Conservation (phyloP, 2,888 invertebrate genomes). For the Lissonota sp. region DNA sequence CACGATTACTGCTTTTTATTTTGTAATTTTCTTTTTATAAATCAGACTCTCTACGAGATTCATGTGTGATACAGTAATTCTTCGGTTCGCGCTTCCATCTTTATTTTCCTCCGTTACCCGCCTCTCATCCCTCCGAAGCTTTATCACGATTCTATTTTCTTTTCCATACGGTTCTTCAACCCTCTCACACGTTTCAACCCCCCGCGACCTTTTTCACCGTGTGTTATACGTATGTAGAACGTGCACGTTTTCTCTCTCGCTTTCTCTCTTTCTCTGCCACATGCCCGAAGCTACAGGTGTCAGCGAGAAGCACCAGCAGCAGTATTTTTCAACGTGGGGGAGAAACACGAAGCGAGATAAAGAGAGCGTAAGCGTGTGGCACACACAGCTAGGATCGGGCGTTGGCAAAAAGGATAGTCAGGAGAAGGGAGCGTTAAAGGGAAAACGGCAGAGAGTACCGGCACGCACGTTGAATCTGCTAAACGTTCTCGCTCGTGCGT, state of each 20-base stretch:
- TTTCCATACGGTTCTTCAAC: constrained; percentile 42
- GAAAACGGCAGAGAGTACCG: constrained; percentile 75
- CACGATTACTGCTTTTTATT: too few relatives aligned
- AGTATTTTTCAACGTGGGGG: constrained; percentile 82
- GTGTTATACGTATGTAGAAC: constrained; percentile 80
- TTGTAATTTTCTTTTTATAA: too few relatives aligned
- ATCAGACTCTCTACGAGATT: too few relatives aligned
- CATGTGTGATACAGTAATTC: not conserved
- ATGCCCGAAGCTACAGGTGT: constrained; percentile 83
- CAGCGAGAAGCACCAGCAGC: constrained; percentile 79
- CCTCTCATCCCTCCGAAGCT: constrained; percentile 28
- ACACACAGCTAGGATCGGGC: constrained; percentile 46
- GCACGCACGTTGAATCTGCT: constrained; percentile 84
- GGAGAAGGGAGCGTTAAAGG: constrained; percentile 71
- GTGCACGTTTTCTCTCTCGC: constrained; percentile 50
- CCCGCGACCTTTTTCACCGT: constrained; percentile 57
- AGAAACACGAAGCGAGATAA: constrained; percentile 75
- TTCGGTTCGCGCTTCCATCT: not conserved
- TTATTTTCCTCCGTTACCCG: constrained; percentile 26
- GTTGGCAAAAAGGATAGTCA: constrained; percentile 46
- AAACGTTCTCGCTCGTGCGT: constrained; percentile 84
- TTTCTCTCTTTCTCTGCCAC: constrained; percentile 32
- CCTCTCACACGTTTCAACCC: constrained; percentile 1
- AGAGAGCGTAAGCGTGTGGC: constrained; percentile 63
- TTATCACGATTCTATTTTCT: constrained; percentile 52